Evolutionary conservation across 2,113 vertebrate species (phyloP).

Genomic region (Dipodomys spectabilis): DNA sequence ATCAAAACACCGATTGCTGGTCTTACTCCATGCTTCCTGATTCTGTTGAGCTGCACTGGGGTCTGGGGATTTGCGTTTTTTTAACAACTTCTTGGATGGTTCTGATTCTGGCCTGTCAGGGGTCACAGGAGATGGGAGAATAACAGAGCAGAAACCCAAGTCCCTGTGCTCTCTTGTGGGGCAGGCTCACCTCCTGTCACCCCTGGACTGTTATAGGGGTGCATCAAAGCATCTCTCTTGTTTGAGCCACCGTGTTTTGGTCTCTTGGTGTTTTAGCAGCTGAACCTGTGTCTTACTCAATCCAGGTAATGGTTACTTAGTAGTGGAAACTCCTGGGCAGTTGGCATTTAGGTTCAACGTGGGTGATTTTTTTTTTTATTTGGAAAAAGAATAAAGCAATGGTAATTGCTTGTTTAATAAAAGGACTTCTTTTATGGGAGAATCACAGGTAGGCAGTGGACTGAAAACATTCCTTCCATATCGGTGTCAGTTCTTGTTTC

Average conservation of each 20-base stretch:
- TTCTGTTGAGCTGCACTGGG: not conserved
- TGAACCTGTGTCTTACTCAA: not conserved
- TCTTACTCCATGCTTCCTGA: not conserved
- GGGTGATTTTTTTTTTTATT: slow-evolving; percentile 63
- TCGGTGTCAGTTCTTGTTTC: not conserved
- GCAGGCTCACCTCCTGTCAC: not conserved
- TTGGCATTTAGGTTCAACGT: slow-evolving; percentile 29
- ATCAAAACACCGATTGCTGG: not conserved
- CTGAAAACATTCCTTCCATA: slow-evolving; percentile 68
- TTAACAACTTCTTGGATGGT: not conserved
- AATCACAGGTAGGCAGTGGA: slow-evolving; percentile 1
- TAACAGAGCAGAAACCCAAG: not conserved
- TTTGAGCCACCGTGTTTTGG: not conserved
- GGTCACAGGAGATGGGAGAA: not conserved
- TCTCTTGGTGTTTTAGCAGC: not conserved
- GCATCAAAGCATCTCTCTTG: not conserved
- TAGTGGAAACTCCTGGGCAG: not conserved
- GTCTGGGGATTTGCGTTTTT: not conserved
- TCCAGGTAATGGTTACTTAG: not conserved
- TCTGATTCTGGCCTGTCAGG: not conserved
- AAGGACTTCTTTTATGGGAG: slow-evolving; percentile 53
- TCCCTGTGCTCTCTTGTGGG: not conserved
- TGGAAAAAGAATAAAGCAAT: slow-evolving; percentile 72
- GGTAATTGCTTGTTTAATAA: slow-evolving; percentile 53
- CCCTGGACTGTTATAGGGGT: not conserved